Base-by-base conservation (phyloP, 2,888 invertebrate genomes). In the Cyclophora albipunctata region DNA sequence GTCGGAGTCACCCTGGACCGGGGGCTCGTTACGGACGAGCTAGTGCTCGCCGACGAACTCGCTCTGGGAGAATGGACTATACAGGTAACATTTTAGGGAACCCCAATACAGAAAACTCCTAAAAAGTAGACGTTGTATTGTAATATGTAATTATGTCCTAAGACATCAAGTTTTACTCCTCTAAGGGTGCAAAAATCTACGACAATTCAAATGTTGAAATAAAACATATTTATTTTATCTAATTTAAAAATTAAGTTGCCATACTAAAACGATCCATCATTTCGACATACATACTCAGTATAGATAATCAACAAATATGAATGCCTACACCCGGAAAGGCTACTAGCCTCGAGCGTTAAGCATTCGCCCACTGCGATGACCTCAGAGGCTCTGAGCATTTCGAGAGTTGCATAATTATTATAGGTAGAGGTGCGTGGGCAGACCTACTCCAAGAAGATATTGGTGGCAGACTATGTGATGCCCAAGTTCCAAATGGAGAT, bases 401-500 rank as follows among this genome's bases (percentile, higher is more conserved):
- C 43, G 34, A 33, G 5, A 34, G 42, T 7, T 61, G 54, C 53
- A 57, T 59, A 54, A 59, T 51, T 43, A 43, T 43, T 7, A 43
- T 66, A 89, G 85, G 87, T 85, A 60, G 87, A 87, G 56, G 73
- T 75, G 6, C 80, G 80, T 52, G 86, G 84, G 49, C 93, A 93
- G 71, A 89, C 79, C 6, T 93, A 93, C 71, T 90, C 92, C 51
- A 94, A 95, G 69, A 90, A 90, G 5, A 91, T 96, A 57, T 91
- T 95, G 73, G 95, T 98, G 4, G 96, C 96, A 4, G 96, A 97
- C 81, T 97, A 97, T 67, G 94, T 98, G 50, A 83, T 97, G 60
- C 99, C 99, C 0, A 98, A 98, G 74, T 99, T 98, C 80, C 93
- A 97, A 71, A 95, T 98, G 53, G 91, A 91, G 37, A 92, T 98